Evolutionary conservation across 2,888 invertebrate genomes (phyloP).

Genomic region (Sinohyriopsis cumingii): DNA sequence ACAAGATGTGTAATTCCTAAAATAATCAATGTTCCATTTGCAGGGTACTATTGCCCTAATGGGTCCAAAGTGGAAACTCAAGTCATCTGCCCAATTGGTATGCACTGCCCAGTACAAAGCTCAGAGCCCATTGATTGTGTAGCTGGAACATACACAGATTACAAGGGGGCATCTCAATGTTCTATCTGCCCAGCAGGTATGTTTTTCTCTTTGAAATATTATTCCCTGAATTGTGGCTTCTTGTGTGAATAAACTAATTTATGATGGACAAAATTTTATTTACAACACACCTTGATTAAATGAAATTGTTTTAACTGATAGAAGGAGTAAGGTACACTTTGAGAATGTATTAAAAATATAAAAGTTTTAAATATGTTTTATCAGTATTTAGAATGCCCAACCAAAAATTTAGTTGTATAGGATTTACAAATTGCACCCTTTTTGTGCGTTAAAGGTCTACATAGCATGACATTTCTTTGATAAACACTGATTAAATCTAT

Average conservation of each 20-base stretch:
- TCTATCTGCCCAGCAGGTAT: conserved; percentile 63
- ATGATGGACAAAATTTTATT: neutral
- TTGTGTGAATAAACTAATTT: neutral
- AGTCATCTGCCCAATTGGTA: conserved; percentile 64
- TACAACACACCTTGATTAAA: neutral
- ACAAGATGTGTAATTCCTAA: neutral
- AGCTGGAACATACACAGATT: conserved; percentile 60
- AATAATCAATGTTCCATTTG: conserved; percentile 3
- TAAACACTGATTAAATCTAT: too few species aligned
- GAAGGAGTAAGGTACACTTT: too few species aligned
- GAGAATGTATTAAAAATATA: too few species aligned
- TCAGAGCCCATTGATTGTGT: conserved; percentile 58
- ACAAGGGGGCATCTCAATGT: conserved; percentile 53
- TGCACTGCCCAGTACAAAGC: conserved; percentile 64
- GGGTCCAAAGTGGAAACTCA: conserved; percentile 64
- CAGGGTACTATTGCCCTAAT: conserved; percentile 68
- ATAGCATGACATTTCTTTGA: too few species aligned
- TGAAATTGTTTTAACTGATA: neutral
- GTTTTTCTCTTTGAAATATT: neutral
- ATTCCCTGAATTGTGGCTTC: too few species aligned
- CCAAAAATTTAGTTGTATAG: too few species aligned
- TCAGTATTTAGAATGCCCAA: too few species aligned
- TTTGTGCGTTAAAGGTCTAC: too few species aligned
- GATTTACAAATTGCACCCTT: too few species aligned
- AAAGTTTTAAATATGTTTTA: too few species aligned